phyloP scores from a whole-genome alignment of 2,113 vertebrate species.

The Oplegnathus fasciatus region DNA sequence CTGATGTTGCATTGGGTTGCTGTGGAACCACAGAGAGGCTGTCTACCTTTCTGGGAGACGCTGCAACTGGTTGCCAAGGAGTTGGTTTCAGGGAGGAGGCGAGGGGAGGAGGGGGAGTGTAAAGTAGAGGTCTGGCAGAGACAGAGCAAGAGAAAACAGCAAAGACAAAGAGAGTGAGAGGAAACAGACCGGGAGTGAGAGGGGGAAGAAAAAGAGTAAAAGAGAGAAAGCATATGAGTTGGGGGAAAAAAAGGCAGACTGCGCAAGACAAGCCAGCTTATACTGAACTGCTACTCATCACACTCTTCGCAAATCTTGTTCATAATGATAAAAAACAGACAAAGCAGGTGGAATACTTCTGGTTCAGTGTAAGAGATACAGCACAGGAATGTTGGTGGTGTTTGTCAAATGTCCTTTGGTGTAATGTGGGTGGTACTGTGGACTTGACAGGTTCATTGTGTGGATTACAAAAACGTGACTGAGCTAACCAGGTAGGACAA shows the following conservation, averaged over 20 bases:
- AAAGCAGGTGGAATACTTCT: conserved; percentile 61
- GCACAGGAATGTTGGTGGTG: conserved; percentile 55
- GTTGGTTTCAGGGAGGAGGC: conserved; percentile 74
- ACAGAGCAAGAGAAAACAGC: conserved; percentile 54
- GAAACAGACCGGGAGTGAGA: conserved; percentile 60
- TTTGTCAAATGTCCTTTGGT: conserved; percentile 61
- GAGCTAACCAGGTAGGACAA: conserved; percentile 8
- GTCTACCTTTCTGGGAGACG: conserved; percentile 80
- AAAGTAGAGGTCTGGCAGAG: conserved; percentile 73
- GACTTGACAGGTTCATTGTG: conserved; percentile 27
- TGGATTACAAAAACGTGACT: conserved; percentile 22
- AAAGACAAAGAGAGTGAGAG: conserved; percentile 71
- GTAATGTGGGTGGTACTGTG: conserved; percentile 42
- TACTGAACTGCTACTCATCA: conserved; percentile 37
- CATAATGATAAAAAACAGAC: conserved; percentile 40
- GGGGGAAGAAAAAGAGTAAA: conserved; percentile 31
- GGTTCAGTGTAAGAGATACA: conserved; percentile 45
- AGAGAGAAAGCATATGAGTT: conserved; percentile 32
- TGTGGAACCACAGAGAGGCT: conserved; percentile 75
- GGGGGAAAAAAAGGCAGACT: conserved; percentile 4
- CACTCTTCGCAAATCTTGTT: conserved; percentile 24
- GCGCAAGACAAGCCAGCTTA: conserved; percentile 12
- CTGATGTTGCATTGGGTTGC: conserved; percentile 79
- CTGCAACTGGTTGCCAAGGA: conserved; percentile 82
- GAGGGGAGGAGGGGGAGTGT: conserved; percentile 67